Evolutionary conservation across 1,140 invertebrate genomes (phyloP).

Genomic region (Cherax quadricarinatus): DNA sequence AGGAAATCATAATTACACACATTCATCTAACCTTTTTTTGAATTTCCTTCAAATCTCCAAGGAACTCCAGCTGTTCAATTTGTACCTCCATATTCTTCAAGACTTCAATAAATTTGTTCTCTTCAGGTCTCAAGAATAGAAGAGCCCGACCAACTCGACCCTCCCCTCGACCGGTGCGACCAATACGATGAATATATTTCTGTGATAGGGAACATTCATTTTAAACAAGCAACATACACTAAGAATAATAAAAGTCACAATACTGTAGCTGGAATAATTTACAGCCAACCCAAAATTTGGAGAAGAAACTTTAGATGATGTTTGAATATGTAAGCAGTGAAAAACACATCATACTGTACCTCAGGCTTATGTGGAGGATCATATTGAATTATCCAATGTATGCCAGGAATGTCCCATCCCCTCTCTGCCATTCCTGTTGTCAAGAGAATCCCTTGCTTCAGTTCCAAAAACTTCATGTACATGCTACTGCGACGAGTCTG

Average conservation of each 20-base stretch:
- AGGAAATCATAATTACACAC: too few relatives aligned
- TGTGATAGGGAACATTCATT: background rate
- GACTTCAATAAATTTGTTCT: conserved; percentile 36
- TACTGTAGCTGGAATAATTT: too few relatives aligned
- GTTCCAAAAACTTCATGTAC: conserved; percentile 70
- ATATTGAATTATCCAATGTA: conserved; percentile 65
- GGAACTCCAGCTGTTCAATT: conserved; percentile 24
- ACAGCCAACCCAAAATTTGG: too few relatives aligned
- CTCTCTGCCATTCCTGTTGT: conserved; percentile 51
- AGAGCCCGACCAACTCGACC: conserved; percentile 83
- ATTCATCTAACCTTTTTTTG: conserved; percentile 27
- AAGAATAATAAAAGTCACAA: too few relatives aligned
- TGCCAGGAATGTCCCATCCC: conserved; percentile 48
- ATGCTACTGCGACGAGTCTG: conserved; percentile 26
- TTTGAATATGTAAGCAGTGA: too few relatives aligned
- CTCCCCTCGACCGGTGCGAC: conserved; percentile 87
- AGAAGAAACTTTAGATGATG: too few relatives aligned
- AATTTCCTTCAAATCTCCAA: conserved; percentile 47
- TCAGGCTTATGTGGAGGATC: conserved; percentile 68
- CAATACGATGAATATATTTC: conserved; percentile 88
- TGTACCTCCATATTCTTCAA: conserved; percentile 42
- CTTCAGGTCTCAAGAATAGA: conserved; percentile 89
- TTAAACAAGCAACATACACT: too few relatives aligned
- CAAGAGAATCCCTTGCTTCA: conserved; percentile 26
- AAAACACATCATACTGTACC: conserved; percentile 15